phyloP scores from a whole-genome alignment of 2,888 invertebrate genomes.

The Epistrophella euchroma region DNA sequence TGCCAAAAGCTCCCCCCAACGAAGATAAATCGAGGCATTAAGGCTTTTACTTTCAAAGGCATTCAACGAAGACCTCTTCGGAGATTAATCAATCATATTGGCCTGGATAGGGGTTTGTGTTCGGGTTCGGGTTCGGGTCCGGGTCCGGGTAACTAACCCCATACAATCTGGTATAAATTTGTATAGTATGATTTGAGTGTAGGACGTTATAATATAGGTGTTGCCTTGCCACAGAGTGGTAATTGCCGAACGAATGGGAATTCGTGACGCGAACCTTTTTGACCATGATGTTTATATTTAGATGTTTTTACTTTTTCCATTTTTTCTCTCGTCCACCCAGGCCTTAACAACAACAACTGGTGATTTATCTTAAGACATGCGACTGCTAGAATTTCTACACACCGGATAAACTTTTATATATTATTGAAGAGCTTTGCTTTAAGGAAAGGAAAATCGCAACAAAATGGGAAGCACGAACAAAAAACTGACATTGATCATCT shows the following conservation, averaged over 20 bases:
- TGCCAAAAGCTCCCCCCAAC: constrained; percentile 38
- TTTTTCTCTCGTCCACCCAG: background rate
- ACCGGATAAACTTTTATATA: constrained; percentile 21
- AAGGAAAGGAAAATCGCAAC: background rate
- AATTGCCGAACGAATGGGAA: constrained; percentile 54
- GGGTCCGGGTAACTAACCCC: constrained; percentile 25
- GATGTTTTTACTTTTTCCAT: background rate
- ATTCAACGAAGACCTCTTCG: constrained; percentile 66
- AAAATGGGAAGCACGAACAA: background rate
- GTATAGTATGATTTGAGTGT: constrained; percentile 18
- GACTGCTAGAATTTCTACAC: constrained; percentile 23
- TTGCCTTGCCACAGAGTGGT: constrained; percentile 26
- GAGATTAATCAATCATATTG: constrained; percentile 74
- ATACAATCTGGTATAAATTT: constrained; percentile 38
- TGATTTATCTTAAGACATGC: constrained; percentile 51
- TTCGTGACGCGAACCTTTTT: constrained; percentile 45
- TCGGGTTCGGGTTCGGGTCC: background rate
- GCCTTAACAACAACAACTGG: constrained; percentile 3
- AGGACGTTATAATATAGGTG: constrained; percentile 39
- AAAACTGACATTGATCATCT: constrained; percentile 66
- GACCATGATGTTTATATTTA: constrained; percentile 50
- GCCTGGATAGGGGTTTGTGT: background rate
- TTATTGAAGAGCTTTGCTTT: background rate
- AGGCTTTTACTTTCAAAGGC: constrained; percentile 61
- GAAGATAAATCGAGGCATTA: constrained; percentile 72